Conservation (phyloP, 2,888 invertebrate species). For the Rhamnusium bicolor region DNA sequence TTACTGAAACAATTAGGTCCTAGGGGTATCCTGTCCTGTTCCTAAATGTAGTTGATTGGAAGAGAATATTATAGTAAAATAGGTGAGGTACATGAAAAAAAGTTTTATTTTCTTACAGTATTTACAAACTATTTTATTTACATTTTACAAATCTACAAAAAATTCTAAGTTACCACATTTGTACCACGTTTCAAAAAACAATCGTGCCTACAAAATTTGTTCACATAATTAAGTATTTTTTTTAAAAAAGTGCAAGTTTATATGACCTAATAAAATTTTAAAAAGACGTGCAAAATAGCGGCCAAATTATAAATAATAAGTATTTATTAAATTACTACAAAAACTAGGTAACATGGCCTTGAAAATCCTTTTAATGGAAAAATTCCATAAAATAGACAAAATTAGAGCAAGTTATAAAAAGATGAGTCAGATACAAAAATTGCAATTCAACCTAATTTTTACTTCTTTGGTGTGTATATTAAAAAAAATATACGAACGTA, state of each 20-base stretch:
- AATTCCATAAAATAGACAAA: conserved; percentile 34
- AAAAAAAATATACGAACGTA: conserved; percentile 69
- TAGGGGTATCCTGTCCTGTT: no score
- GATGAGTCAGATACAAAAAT: conserved; percentile 61
- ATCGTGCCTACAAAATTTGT: conserved; percentile 49
- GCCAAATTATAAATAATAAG: conserved; percentile 41
- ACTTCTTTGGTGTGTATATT: conserved; percentile 69
- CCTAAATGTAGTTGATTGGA: no score
- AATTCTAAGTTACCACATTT: conserved; percentile 64
- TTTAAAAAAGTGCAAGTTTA: conserved; percentile 41
- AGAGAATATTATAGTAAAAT: no score
- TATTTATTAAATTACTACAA: conserved; percentile 43
- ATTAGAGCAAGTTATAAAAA: conserved; percentile 55
- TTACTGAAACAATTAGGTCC: no score
- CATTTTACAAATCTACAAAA: conserved; percentile 61
- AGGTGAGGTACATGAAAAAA: conserved; percentile 52
- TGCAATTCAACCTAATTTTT: conserved; percentile 62
- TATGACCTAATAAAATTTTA: conserved; percentile 38
- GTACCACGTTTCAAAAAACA: conserved; percentile 61
- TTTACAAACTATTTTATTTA: conserved; percentile 64
- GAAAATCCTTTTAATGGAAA: conserved; percentile 35
- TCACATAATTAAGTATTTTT: conserved; percentile 39
- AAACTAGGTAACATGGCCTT: conserved; percentile 52
- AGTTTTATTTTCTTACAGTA: conserved; percentile 63
- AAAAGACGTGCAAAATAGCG: conserved; percentile 35